Evolutionary conservation across 2,797 vertebrate genomes (phyloP).

Genomic region (Allobates femoralis): DNA sequence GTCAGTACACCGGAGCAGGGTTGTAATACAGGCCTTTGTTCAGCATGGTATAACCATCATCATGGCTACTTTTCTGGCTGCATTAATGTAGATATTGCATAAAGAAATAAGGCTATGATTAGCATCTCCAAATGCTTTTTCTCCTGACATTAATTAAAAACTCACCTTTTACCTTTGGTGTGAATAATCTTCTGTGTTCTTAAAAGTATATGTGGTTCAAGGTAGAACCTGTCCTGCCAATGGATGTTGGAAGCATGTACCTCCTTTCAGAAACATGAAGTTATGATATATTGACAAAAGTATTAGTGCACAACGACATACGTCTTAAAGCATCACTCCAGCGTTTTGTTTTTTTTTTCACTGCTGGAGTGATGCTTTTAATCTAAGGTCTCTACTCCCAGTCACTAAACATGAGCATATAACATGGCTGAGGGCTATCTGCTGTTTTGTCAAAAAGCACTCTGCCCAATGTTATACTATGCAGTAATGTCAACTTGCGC

Average conservation of each 20-base stretch:
- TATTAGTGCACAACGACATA: too few relatives aligned
- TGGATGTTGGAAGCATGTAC: background rate
- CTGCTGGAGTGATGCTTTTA: too few relatives aligned
- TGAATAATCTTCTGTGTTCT: background rate
- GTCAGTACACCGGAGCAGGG: background rate
- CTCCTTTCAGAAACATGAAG: too few relatives aligned
- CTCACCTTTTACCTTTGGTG: background rate
- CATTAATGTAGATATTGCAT: background rate
- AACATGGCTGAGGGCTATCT: too few relatives aligned
- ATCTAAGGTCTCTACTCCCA: too few relatives aligned
- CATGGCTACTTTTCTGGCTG: background rate
- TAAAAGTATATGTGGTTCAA: background rate
- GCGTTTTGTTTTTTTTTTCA: too few relatives aligned
- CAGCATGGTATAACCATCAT: background rate
- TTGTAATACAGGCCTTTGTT: background rate
- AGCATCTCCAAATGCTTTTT: background rate
- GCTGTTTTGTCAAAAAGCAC: too few relatives aligned
- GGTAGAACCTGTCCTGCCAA: background rate
- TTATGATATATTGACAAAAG: too few relatives aligned
- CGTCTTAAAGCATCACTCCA: too few relatives aligned
- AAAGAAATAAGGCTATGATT: background rate
- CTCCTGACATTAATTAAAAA: background rate
- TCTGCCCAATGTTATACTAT: too few relatives aligned
- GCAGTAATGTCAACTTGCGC: too few relatives aligned
- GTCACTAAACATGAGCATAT: too few relatives aligned